phyloP scores from a whole-genome alignment of 2,888 invertebrate species.

The Dione vanillae region DNA sequence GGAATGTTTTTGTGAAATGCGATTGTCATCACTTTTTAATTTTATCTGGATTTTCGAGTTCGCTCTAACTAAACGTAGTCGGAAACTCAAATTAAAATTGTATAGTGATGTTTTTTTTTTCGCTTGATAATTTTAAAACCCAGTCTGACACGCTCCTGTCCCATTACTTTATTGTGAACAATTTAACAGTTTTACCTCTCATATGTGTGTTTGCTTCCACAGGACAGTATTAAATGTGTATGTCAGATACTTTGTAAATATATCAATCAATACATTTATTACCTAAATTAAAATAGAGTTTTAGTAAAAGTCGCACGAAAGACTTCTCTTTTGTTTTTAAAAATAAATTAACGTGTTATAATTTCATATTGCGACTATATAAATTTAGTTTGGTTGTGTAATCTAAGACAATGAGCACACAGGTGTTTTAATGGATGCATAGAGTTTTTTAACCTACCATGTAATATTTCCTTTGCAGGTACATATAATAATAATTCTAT shows the following conservation, averaged over 20 bases:
- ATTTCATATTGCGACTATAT: no score
- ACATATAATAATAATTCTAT: not conserved
- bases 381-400: no score
- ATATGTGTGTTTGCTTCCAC: not conserved
- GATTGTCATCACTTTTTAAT: conserved; percentile 39
- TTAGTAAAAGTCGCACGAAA: no score
- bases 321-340: no score
- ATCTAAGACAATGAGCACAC: no score
- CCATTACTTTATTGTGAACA: conserved; percentile 14
- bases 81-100: conserved; percentile 7
- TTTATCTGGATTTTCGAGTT: conserved; percentile 21
- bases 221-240: no score
- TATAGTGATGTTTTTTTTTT: not conserved
- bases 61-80: conserved; percentile 1
- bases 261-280: no score
- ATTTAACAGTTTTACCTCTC: conserved; percentile 10
- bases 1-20: conserved; percentile 38
- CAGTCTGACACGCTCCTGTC: conserved; percentile 1
- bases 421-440: no score
- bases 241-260: not conserved
- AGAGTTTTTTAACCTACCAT: no score
- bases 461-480: no score
- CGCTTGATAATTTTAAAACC: conserved; percentile 6
- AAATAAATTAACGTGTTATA: no score
- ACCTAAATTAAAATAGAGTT: no score